Conservation (phyloP, 2,113 vertebrate species). For the Megaceryle maxima region DNA sequence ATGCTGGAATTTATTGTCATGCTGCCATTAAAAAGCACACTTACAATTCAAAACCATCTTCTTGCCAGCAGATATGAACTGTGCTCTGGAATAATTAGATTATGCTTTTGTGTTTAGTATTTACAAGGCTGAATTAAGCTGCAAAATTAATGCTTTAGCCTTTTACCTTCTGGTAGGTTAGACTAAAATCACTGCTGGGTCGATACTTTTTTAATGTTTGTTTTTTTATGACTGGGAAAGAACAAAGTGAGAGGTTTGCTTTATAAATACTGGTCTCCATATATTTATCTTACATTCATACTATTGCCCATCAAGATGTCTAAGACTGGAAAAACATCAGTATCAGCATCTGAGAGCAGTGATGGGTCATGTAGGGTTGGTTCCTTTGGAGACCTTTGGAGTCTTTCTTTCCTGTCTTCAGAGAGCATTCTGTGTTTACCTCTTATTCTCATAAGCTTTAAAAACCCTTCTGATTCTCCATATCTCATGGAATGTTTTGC, state of each 20-base stretch:
- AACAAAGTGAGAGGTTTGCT: not conserved
- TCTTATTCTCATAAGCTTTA: not conserved
- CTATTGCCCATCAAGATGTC: not conserved
- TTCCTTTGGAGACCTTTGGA: not conserved
- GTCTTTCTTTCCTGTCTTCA: not conserved
- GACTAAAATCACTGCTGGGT: not conserved
- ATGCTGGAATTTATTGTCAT: not conserved
- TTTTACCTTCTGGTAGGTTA: not conserved
- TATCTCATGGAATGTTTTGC: not conserved
- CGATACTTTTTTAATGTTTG: not conserved
- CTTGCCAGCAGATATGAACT: constrained; percentile 16
- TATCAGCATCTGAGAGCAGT: not conserved
- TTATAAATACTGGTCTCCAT: not conserved
- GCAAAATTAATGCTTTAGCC: not conserved
- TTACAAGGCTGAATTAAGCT: constrained; percentile 10
- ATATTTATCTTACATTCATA: not conserved
- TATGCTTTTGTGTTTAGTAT: not conserved
- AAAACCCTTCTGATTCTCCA: not conserved
- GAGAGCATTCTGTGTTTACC: not conserved
- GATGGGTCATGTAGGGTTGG: not conserved
- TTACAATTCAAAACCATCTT: constrained; percentile 9
- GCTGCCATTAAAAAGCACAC: not conserved
- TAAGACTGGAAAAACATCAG: not conserved
- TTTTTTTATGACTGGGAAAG: not conserved
- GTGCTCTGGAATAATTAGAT: constrained; percentile 5